Evolutionary conservation across 1,140 invertebrate species (phyloP).

Genomic region (Sycophaga agraensis): DNA sequence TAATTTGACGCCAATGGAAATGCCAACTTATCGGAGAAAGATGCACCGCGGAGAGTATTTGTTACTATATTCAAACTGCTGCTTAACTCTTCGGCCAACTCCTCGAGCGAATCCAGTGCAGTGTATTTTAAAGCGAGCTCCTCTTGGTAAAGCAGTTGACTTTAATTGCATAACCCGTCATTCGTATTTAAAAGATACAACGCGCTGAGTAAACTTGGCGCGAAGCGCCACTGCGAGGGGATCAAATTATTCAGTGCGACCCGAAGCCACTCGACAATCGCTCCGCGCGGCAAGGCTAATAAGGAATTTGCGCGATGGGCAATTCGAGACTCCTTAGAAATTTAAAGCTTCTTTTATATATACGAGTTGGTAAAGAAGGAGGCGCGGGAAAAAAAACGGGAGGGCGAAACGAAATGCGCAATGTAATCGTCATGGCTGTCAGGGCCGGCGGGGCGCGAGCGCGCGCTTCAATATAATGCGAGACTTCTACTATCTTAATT

Average conservation of each 20-base stretch:
- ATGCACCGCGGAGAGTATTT: no score
- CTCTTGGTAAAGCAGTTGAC: no score
- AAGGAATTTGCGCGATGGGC: conserved; percentile 9
- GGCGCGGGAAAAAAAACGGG: not conserved
- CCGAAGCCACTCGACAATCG: not conserved
- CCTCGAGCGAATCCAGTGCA: no score
- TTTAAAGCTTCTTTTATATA: conserved; percentile 23
- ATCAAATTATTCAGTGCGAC: conserved; percentile 1
- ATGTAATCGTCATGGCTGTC: conserved; percentile 16
- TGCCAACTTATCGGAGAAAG: no score
- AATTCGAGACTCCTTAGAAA: conserved; percentile 21
- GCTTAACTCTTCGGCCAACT: no score
- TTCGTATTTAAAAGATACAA: no score
- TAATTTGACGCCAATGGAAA: no score
- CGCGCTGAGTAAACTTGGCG: not conserved
- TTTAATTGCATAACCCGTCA: no score
- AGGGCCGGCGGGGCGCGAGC: not conserved
- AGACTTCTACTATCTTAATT: conserved; percentile 43
- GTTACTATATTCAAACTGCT: no score
- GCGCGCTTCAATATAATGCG: conserved; percentile 18
- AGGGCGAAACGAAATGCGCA: conserved; percentile 9
- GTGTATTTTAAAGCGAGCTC: no score
- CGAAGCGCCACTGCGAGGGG: not conserved
- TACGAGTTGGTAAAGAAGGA: not conserved
- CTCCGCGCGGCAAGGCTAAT: conserved; percentile 2